Evolutionary conservation across 2,797 vertebrate genomes (phyloP).

Genomic region (Brachymystax lenok): DNA sequence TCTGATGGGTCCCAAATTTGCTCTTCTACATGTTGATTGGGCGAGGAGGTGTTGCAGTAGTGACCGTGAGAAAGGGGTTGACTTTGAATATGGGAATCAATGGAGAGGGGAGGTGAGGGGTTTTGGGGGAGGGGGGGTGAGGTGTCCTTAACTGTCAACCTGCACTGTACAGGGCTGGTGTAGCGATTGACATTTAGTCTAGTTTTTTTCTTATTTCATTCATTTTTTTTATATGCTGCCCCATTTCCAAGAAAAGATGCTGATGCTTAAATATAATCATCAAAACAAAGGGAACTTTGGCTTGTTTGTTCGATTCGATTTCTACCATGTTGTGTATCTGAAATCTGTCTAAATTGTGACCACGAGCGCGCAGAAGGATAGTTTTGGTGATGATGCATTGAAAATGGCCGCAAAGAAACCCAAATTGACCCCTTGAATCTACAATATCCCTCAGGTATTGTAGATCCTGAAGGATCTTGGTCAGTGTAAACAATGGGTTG

Average conservation of each 20-base stretch:
- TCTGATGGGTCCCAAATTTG: slow-evolving; percentile 39
- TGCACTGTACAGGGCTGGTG: slow-evolving; percentile 72
- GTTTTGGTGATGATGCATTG: neutral
- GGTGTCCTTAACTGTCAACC: slow-evolving; percentile 60
- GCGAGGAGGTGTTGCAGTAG: neutral
- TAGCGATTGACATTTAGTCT: slow-evolving; percentile 74
- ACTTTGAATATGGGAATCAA: slow-evolving; percentile 63
- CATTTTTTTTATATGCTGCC: slow-evolving; percentile 74
- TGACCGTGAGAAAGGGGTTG: slow-evolving; percentile 6
- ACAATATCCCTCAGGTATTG: neutral
- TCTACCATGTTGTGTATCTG: neutral
- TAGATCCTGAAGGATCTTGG: neutral
- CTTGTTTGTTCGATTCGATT: slow-evolving; percentile 12
- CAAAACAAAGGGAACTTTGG: slow-evolving; percentile 65
- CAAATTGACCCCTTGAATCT: neutral
- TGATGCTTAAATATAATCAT: slow-evolving; percentile 83
- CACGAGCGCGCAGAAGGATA: neutral
- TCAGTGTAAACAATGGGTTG: neutral
- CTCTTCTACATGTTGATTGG: slow-evolving; percentile 3
- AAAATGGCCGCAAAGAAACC: neutral
- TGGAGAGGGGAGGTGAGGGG: slow-evolving; percentile 43
- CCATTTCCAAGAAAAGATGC: slow-evolving; percentile 76
- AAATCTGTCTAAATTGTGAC: neutral
- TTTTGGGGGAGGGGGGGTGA: slow-evolving; percentile 14
- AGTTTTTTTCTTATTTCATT: slow-evolving; percentile 70